A percentile compares a stretch with the other conserved stretches of the same genome.
Conservation (phyloP, 2,113 vertebrate genomes). For the Pyxicephalus adspersus region DNA sequence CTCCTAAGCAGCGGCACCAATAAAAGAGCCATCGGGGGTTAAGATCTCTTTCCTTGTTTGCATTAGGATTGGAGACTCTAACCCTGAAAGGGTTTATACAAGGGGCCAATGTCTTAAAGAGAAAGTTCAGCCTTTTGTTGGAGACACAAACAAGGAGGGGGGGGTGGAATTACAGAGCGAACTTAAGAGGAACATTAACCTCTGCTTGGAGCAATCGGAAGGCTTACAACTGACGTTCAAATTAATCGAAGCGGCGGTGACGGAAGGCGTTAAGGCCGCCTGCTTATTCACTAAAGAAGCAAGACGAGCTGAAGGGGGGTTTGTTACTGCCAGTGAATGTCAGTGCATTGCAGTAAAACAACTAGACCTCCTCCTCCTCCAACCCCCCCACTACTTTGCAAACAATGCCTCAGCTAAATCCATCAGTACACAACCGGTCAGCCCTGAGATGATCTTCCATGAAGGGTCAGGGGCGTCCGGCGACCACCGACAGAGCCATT, state of each 20-base stretch:
- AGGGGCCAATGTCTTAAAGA: neutral
- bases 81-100: no score
- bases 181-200: conserved; percentile 5
- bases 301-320: neutral
- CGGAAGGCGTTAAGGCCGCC: neutral
- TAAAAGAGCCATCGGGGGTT: neutral
- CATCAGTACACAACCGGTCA: no score
- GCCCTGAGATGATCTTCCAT: neutral
- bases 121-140: neutral
- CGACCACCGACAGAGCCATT: no score
- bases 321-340: conserved; percentile 12
- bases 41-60: neutral
- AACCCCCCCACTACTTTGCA: conserved; percentile 5
- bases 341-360: conserved; percentile 21
- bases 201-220: neutral
- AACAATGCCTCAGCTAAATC: conserved; percentile 4
- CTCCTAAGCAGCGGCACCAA: neutral
- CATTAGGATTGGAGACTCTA: neutral
- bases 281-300: neutral
- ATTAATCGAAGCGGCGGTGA: no score
- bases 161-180: neutral
- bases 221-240: no score
- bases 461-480: no score
- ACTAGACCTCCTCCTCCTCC: neutral
- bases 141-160: neutral